Percentiles rank a stretch among this genome's conserved stretches.
Evolutionary conservation across 2,113 vertebrate species (phyloP).

Genomic region (Datnioides undecimradiatus): DNA sequence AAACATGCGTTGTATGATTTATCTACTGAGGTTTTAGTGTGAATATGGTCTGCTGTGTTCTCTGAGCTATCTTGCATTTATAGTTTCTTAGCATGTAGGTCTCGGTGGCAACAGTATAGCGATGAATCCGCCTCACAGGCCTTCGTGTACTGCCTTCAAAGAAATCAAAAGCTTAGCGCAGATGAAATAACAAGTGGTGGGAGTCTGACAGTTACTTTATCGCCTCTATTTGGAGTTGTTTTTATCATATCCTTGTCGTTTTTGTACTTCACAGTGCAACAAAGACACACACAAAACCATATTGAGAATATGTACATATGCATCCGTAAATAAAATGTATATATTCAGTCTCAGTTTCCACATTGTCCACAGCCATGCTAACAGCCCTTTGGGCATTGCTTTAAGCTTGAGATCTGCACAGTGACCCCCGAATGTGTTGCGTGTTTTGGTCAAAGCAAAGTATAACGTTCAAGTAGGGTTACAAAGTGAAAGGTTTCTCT

Average conservation of each 20-base stretch:
- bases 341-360: too few species aligned
- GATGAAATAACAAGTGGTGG: not conserved
- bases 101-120: not conserved
- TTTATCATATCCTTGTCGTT: not conserved
- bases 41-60: not conserved
- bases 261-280: not conserved
- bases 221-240: not conserved
- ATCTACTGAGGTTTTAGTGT: not conserved
- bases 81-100: not conserved
- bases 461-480: too few species aligned
- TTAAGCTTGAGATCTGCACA: too few species aligned
- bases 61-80: not conserved
- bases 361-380: too few species aligned
- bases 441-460: too few species aligned
- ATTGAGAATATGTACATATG: not conserved
- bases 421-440: too few species aligned
- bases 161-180: not conserved
- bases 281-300: not conserved
- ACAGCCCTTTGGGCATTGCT: too few species aligned
- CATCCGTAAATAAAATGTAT: not conserved
- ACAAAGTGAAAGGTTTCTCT: too few species aligned
- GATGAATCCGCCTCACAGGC: not conserved
- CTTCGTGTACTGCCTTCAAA: not conserved
- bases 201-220: not conserved
- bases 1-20: not conserved